Evolutionary conservation across 1,140 invertebrate genomes (phyloP).

Genomic region (Scaptomyza pallida): DNA sequence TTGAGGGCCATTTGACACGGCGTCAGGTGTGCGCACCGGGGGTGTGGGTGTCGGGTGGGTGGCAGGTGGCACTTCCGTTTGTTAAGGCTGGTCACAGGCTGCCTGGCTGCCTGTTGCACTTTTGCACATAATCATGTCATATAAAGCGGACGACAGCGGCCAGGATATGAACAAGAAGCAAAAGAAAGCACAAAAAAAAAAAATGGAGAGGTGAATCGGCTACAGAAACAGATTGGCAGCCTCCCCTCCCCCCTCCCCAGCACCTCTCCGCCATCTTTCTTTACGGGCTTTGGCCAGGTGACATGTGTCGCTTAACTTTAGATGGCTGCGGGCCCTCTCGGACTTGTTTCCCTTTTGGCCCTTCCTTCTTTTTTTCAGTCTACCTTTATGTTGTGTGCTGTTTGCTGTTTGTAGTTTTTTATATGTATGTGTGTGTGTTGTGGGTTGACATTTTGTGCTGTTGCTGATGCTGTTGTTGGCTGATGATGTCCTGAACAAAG

Average conservation of each 20-base stretch:
- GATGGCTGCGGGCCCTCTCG: slow-evolving; percentile 48
- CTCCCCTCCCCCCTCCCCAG: background rate
- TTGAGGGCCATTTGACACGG: slow-evolving; percentile 67
- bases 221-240: background rate
- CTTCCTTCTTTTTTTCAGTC: slow-evolving; percentile 55
- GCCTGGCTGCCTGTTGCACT: slow-evolving; percentile 66
- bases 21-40: slow-evolving; percentile 21
- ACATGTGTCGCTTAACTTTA: slow-evolving; percentile 78
- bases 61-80: slow-evolving; percentile 10
- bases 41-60: slow-evolving; percentile 5
- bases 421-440: slow-evolving; percentile 71
- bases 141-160: slow-evolving; percentile 66
- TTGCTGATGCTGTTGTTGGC: slow-evolving; percentile 35
- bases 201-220: background rate
- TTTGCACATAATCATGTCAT: slow-evolving; percentile 79
- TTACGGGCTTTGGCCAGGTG: slow-evolving; percentile 48
- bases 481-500: slow-evolving; percentile 52
- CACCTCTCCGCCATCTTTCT: slow-evolving; percentile 17
- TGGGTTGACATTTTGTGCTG: slow-evolving; percentile 59
- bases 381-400: slow-evolving; percentile 54
- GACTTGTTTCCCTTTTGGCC: slow-evolving; percentile 27
- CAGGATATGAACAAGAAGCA: slow-evolving; percentile 66
- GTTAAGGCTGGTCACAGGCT: slow-evolving; percentile 30
- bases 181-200: background rate
- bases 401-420: slow-evolving; percentile 46